These are phyloP conservation scores for Blomia tropicalis DNA, from an alignment of 2,888 invertebrate genomes.

Conservation along the genomic window DNA sequence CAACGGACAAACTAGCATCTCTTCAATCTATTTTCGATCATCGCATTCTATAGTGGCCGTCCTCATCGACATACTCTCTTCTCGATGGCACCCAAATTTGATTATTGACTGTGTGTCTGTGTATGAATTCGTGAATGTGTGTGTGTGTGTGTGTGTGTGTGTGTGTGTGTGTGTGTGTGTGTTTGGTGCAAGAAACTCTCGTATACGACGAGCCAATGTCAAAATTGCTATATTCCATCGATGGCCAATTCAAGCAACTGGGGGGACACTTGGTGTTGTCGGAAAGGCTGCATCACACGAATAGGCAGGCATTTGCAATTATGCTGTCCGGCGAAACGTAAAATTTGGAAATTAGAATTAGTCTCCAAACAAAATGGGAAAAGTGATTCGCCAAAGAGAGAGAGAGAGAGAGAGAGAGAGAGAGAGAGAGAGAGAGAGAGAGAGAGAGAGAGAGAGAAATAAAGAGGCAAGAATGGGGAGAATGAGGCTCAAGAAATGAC, in stretches of 20 bases:
- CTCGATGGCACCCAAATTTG: neutral
- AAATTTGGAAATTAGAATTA: slow-evolving; percentile 23
- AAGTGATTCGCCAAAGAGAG: neutral
- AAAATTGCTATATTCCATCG: neutral
- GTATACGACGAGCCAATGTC: neutral
- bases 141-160: too few species aligned
- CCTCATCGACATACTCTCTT: too few species aligned
- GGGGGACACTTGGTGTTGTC: neutral
- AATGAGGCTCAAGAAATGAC: neutral
- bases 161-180: too few species aligned
- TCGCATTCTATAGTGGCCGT: too few species aligned
- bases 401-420: neutral
- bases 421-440: slow-evolving; percentile 6
- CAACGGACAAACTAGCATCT: too few species aligned
- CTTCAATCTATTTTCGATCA: too few species aligned
- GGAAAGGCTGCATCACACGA: too few species aligned
- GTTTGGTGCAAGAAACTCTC: too few species aligned
- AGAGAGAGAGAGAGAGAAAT: neutral
- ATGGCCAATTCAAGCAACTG: neutral
- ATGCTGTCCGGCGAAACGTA: slow-evolving; percentile 23
- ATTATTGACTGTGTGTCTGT: neutral
- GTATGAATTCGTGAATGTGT: too few species aligned
- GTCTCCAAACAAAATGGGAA: neutral
- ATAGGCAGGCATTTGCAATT: slow-evolving; percentile 20
- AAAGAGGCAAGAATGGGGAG: slow-evolving; percentile 1